These are phyloP conservation scores for Epirrita christyi DNA, from an alignment of 2,888 invertebrate genomes.

Conservation along the genomic window DNA sequence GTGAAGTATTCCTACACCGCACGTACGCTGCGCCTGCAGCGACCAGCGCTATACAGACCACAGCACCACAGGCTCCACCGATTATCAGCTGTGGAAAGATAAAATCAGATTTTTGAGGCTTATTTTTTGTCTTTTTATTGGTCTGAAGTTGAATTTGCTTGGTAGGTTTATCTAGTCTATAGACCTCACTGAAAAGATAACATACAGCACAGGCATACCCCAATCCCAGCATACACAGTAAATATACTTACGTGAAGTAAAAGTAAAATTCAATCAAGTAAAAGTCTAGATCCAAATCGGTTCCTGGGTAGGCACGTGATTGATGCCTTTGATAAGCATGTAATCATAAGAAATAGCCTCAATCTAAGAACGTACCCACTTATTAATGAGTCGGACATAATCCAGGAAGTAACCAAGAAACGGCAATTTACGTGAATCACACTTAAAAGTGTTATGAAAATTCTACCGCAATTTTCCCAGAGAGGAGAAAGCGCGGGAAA, in stretches of 20 bases:
- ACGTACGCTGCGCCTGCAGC: constrained; percentile 70
- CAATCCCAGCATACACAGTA: no score
- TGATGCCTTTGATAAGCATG: background rate
- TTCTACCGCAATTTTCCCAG: constrained; percentile 24
- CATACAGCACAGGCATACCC: no score
- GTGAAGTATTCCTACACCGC: constrained; percentile 59
- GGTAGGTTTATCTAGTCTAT: no score
- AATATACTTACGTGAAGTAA: no score
- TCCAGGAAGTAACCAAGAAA: constrained; percentile 23
- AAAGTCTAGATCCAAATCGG: constrained; percentile 1
- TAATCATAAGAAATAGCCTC: constrained; percentile 8
- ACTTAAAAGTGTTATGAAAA: constrained; percentile 24
- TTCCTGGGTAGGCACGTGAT: constrained; percentile 8
- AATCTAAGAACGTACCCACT: constrained; percentile 13
- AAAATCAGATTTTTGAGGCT: background rate
- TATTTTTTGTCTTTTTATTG: no score
- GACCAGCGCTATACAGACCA: constrained; percentile 67
- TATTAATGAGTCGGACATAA: no score
- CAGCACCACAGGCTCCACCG: constrained; percentile 72
- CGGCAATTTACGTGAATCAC: constrained; percentile 15
- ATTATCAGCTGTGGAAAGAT: constrained; percentile 64
- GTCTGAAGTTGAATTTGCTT: no score
- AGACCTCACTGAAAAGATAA: no score
- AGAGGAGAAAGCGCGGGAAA: constrained; percentile 29
- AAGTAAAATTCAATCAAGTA: no score